Evolutionary conservation across 2,888 invertebrate genomes (phyloP), one percentile per base, ranked within the genome.

Genomic region (Lasioglossum figueresi): DNA sequence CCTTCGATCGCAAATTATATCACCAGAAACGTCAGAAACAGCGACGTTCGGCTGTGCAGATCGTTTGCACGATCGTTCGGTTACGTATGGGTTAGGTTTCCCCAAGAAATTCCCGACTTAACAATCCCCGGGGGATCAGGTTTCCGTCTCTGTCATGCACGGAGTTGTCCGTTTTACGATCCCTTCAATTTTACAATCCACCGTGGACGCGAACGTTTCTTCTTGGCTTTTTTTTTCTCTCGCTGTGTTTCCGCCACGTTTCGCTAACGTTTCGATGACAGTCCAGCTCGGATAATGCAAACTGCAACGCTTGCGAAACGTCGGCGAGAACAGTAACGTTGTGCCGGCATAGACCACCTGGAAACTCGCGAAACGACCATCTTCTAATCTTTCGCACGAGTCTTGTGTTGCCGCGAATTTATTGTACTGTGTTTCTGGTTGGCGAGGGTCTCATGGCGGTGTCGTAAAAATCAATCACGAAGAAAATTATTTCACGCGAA

Each of bases 1-100:
- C 72, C 59, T 75, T 43, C 76, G 74, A 37, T 84, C 79, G 87
- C 88, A 79, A 87, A 84, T 87, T 87, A 87, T 87, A 87, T 85
- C 85, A 34, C 52, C 68, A 66, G 34, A 79, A 72, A 80, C 40
- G 80, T 84, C 84, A 84, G 86, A 56, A 83, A 77, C 86, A 86
- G 75, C 56, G 37, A 37, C 52, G 52, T 68, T 76, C 8, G n/a
- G 43, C 23, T 19, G 45, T 63, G n/a, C 56, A 76, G 68, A 75
- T 83, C 79, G 73, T 37, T 84, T 56, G 83, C 76, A 81, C 45
- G 68, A 73, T 34, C 34, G 66, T 34, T 68, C 12, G 34, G 40
- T 37, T 68, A 66, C 66, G 66, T 34, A 37, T 68, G 68, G 68
- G 68, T 68, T 68, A 68, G 68, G 68, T 68, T 68, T 68, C 68